These are phyloP conservation scores for Gonocerus acuteangulatus DNA, from an alignment of 2,888 invertebrate genomes.

Conservation along the genomic window DNA sequence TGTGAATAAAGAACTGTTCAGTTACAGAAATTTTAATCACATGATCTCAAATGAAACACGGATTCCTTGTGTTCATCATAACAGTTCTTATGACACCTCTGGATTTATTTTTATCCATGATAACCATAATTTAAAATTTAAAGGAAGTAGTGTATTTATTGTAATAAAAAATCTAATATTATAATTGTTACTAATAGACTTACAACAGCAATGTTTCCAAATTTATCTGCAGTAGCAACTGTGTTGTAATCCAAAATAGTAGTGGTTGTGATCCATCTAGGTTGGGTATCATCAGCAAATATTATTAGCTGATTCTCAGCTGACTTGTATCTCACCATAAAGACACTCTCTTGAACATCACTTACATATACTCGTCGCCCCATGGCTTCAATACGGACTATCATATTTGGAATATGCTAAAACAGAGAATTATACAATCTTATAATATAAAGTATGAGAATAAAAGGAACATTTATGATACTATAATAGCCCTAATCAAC, in stretches of 20 bases:
- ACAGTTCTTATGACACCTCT: not conserved
- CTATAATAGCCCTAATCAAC: not conserved
- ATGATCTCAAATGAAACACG: not conserved
- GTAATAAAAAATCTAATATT: not conserved
- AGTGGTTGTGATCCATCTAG: constrained; percentile 89
- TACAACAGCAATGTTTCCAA: constrained; percentile 89
- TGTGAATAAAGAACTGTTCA: not conserved
- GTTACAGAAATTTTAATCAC: not conserved
- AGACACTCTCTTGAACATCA: constrained; percentile 94
- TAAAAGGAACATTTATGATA: not conserved
- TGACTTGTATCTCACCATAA: constrained; percentile 82
- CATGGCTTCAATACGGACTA: constrained; percentile 86
- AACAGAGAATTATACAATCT: constrained; percentile 38
- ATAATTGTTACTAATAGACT: constrained; percentile 40
- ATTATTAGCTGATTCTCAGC: constrained; percentile 95
- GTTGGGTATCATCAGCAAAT: constrained; percentile 97
- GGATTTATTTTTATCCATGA: not conserved
- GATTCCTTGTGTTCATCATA: not conserved
- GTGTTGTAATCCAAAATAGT: constrained; percentile 93
- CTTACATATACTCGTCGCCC: constrained; percentile 91
- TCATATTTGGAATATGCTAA: constrained; percentile 88
- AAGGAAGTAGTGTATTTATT: no score
- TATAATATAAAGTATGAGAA: not conserved
- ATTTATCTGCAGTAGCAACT: constrained; percentile 93
- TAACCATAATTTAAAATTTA: no score